These are phyloP conservation scores for Oreamnos americanus DNA, from an alignment of 2,113 vertebrate species.

Conservation along the genomic window DNA sequence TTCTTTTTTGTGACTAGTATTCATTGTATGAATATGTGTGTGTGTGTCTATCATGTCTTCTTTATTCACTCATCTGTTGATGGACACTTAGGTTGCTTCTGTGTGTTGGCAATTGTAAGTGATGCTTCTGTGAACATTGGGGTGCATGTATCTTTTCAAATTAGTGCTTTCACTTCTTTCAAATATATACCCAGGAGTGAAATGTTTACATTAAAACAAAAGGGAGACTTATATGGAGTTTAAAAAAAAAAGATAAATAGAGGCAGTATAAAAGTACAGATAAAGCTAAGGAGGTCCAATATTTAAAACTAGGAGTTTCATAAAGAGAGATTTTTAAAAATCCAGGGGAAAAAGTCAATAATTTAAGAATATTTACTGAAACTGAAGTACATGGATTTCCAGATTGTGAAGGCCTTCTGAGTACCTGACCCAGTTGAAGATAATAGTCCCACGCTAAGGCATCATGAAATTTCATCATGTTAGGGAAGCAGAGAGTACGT, in stretches of 20 bases:
- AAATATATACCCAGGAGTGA: neutral
- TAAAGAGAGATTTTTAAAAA: neutral
- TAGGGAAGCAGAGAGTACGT: neutral
- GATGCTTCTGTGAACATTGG: neutral
- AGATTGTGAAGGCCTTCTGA: neutral
- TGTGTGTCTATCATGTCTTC: neutral
- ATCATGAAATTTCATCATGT: neutral
- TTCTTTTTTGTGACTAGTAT: neutral
- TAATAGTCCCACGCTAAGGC: neutral
- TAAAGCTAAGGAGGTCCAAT: neutral
- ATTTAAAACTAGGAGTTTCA: neutral
- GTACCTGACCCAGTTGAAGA: neutral
- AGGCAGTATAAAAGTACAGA: neutral
- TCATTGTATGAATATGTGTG: neutral
- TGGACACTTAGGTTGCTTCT: neutral
- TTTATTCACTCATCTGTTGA: neutral
- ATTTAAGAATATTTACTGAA: constrained; percentile 12
- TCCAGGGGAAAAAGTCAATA: neutral
- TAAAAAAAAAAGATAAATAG: neutral
- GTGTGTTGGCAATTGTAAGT: neutral
- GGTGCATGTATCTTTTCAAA: neutral
- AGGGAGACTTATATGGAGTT: neutral
- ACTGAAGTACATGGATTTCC: neutral
- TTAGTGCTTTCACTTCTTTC: neutral
- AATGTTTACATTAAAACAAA: neutral